Conservation (phyloP, 2,797 vertebrate species). For the Halcyon badia region DNA sequence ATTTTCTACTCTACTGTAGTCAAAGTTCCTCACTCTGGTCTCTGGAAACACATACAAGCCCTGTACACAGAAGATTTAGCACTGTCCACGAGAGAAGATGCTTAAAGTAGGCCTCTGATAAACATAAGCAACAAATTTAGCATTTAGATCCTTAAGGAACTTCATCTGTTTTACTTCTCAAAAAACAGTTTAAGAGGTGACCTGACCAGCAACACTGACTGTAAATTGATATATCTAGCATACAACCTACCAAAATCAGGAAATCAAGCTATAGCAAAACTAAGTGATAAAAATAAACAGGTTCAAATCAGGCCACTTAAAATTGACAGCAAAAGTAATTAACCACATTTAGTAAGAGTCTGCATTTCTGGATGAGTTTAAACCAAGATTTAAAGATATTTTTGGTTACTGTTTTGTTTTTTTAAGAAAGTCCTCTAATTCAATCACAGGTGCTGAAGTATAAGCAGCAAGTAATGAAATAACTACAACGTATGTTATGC, state of each 20-base stretch:
- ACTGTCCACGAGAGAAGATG: not conserved
- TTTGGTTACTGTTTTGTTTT: not conserved
- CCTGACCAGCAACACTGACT: not conserved
- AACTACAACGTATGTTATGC: not conserved
- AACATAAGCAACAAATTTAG: not conserved
- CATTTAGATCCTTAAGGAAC: not conserved
- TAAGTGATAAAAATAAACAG: not conserved
- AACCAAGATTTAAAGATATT: not conserved
- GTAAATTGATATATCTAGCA: not conserved
- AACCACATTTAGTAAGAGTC: not conserved
- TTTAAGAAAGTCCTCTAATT: not conserved
- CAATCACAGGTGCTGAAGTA: not conserved
- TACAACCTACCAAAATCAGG: not conserved
- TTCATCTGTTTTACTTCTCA: not conserved
- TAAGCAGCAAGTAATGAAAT: not conserved
- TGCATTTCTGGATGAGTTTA: not conserved
- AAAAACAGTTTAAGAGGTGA: not conserved
- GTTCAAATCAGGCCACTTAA: not conserved
- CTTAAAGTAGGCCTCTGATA: not conserved
- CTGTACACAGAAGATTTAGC: not conserved
- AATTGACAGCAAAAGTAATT: not conserved
- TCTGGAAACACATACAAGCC: not conserved
- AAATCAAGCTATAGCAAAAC: not conserved
- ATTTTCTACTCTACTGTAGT: not conserved
- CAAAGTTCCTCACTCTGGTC: not conserved